A percentile compares a stretch with the other conserved stretches of the same genome.
Conservation (phyloP, 2,113 vertebrate genomes). For the Psittacus erithacus region DNA sequence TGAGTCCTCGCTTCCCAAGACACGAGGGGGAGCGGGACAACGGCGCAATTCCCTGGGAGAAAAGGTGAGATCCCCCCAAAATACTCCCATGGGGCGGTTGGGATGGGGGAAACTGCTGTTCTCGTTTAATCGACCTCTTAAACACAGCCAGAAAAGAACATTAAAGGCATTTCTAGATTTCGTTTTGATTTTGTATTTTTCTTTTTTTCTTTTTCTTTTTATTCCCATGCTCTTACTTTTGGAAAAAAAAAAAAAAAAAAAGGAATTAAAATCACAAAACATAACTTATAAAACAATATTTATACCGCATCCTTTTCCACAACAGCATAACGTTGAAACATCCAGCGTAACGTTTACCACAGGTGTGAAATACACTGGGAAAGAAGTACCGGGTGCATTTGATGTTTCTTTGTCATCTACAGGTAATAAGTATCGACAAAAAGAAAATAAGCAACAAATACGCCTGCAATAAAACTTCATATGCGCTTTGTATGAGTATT, state of each 20-base stretch:
- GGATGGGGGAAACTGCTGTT: not conserved
- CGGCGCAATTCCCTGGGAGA: not conserved
- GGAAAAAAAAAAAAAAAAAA: slow-evolving; percentile 23
- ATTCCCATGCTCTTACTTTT: slow-evolving; percentile 74
- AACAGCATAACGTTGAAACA: slow-evolving; percentile 73
- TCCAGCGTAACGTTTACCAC: slow-evolving; percentile 74
- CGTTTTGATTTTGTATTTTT: not conserved
- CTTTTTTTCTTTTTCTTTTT: slow-evolving; percentile 1
- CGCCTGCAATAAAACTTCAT: slow-evolving; percentile 69
- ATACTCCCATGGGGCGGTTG: not conserved
- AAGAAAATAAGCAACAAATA: slow-evolving; percentile 73
- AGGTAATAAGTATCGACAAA: slow-evolving; percentile 72
- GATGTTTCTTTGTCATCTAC: slow-evolving; percentile 69
- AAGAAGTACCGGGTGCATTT: slow-evolving; percentile 71
- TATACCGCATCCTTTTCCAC: slow-evolving; percentile 76
- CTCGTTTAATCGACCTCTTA: not conserved
- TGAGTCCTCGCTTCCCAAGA: not conserved
- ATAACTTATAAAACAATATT: slow-evolving; percentile 79
- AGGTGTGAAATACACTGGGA: slow-evolving; percentile 77
- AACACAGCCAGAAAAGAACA: slow-evolving; percentile 57
- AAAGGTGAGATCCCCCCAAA: not conserved
- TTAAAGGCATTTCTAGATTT: slow-evolving; percentile 62
- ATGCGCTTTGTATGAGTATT: slow-evolving; percentile 68
- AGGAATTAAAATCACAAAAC: slow-evolving; percentile 57
- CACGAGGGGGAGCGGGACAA: fast-evolving